phyloP scores from a whole-genome alignment of 2,113 vertebrate genomes.

The Calonectris borealis region DNA sequence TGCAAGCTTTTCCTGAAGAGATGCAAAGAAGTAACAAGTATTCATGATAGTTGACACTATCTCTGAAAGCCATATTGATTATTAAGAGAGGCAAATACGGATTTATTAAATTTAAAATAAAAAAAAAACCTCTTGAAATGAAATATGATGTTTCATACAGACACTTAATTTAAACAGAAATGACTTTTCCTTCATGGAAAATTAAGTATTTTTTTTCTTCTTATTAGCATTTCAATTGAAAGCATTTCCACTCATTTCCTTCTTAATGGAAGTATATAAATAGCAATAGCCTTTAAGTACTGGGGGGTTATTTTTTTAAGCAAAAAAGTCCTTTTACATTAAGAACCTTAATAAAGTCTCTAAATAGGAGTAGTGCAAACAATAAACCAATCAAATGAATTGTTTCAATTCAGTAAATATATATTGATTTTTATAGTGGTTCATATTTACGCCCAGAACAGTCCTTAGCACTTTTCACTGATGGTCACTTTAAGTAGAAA shows the following conservation, averaged over 20 bases:
- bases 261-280: constrained; percentile 57
- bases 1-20: not conserved
- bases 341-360: not conserved
- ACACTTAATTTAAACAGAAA: constrained; percentile 39
- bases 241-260: constrained; percentile 42
- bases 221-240: constrained; percentile 63
- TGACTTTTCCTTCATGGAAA: constrained; percentile 55
- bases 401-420: not conserved
- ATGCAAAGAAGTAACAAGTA: not conserved
- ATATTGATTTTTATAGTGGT: not conserved
- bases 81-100: not conserved
- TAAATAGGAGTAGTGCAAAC: not conserved
- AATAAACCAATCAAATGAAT: not conserved
- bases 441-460: not conserved
- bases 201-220: not conserved
- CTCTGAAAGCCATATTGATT: constrained; percentile 36
- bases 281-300: constrained; percentile 39
- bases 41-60: constrained; percentile 4
- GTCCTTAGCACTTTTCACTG: not conserved
- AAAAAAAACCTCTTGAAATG: not conserved
- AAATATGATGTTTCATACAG: constrained; percentile 23
- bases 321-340: not conserved
- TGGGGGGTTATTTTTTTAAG: not conserved
- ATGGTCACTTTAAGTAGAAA: not conserved
- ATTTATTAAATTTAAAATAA: constrained; percentile 26